These are phyloP conservation scores for Agonopterix heracliana DNA, from an alignment of 2,888 invertebrate species.

Conservation along the genomic window DNA sequence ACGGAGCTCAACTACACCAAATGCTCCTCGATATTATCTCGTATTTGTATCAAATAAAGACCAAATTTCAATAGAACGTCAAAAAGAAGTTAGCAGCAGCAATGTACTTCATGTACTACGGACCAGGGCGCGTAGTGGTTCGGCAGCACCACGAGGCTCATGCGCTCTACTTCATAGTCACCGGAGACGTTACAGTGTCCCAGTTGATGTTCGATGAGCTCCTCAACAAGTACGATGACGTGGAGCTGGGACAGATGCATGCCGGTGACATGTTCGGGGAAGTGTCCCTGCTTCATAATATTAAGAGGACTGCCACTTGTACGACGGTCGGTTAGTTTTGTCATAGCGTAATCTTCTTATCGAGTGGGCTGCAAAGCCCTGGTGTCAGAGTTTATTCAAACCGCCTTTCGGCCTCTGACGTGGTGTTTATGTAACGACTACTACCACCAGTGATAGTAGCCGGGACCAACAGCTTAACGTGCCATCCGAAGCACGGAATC, in stretches of 20 bases:
- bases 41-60: no score
- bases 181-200: conserved; percentile 72
- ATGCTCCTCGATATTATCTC: no score
- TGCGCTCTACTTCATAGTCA: conserved; percentile 79
- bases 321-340: conserved; percentile 67
- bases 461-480: no score
- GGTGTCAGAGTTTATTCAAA: no score
- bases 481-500: no score
- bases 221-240: conserved; percentile 54
- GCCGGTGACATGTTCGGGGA: conserved; percentile 81
- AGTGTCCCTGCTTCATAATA: conserved; percentile 77
- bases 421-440: no score
- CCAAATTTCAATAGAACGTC: conserved; percentile 55
- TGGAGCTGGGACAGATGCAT: conserved; percentile 69
- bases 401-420: no score
- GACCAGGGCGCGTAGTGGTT: conserved; percentile 76
- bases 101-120: conserved; percentile 78
- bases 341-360: no score
- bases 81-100: conserved; percentile 77
- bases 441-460: no score
- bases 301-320: conserved; percentile 78
- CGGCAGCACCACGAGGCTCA: conserved; percentile 77
- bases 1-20: no score
- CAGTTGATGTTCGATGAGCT: conserved; percentile 70
- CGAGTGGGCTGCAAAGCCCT: no score